A percentile compares a stretch with the other conserved stretches of the same genome.
These are phyloP conservation scores for Peromyscus californicus DNA, from an alignment of 2,113 vertebrate genomes.

Conservation along the genomic window DNA sequence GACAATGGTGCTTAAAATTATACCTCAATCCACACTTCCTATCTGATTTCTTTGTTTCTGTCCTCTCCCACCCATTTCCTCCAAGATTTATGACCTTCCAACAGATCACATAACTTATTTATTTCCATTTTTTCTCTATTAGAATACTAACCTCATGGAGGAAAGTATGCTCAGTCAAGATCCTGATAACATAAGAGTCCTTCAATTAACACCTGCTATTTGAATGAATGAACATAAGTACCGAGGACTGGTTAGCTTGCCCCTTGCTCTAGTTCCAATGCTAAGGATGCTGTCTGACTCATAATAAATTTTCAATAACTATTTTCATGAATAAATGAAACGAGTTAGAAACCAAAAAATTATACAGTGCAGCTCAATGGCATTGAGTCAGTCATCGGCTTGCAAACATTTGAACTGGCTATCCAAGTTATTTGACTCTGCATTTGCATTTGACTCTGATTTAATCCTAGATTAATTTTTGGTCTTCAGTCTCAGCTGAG, in stretches of 20 bases:
- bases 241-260: not conserved
- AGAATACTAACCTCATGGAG: not conserved
- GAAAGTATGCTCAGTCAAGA: not conserved
- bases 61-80: not conserved
- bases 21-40: not conserved
- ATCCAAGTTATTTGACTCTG: not conserved
- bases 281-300: not conserved
- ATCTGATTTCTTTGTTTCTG: not conserved
- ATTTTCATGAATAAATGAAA: slow-evolving; percentile 34
- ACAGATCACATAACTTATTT: not conserved
- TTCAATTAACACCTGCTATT: not conserved
- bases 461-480: not conserved
- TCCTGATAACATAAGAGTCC: not conserved
- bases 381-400: not conserved
- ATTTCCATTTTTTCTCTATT: slow-evolving; percentile 3
- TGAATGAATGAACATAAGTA: not conserved
- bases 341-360: not conserved
- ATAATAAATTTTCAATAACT: not conserved
- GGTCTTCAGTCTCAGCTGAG: not conserved
- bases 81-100: not conserved
- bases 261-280: not conserved
- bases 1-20: not conserved
- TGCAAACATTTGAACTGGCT: not conserved
- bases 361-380: not conserved
- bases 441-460: not conserved